Conservation (phyloP, 1,140 invertebrate species). For the Drosophila auraria region DNA sequence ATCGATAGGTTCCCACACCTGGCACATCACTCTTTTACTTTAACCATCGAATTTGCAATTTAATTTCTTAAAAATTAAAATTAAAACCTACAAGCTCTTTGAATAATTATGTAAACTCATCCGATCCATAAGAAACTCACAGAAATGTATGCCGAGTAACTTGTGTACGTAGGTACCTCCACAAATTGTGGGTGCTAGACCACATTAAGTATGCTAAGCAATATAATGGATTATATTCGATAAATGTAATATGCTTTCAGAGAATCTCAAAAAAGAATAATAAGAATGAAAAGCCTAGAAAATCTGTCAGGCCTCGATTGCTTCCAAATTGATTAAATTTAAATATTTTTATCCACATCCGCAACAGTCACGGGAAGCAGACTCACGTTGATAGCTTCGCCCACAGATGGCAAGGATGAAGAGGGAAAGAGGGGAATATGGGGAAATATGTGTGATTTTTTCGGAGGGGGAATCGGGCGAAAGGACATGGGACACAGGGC, state of each 20-base stretch:
- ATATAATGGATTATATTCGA: background rate
- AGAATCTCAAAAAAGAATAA: constrained; percentile 4
- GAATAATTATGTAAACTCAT: background rate
- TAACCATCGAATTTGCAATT: background rate
- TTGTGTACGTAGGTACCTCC: no score
- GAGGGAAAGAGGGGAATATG: background rate
- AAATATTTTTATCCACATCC: constrained; percentile 21
- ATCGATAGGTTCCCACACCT: no score
- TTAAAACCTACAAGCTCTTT: background rate
- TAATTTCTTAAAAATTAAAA: background rate
- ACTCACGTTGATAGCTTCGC: constrained; percentile 3
- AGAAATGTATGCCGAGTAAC: background rate
- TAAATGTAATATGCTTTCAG: background rate
- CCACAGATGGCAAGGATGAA: constrained; percentile 6
- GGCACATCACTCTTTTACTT: no score
- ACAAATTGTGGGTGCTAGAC: background rate
- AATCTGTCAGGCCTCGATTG: constrained; percentile 27
- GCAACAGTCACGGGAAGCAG: background rate
- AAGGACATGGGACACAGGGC: background rate
- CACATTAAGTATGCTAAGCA: constrained; percentile 8
- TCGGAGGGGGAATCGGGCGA: background rate
- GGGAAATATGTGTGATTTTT: constrained; percentile 5
- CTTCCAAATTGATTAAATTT: constrained; percentile 26
- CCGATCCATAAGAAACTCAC: fast-evolving
- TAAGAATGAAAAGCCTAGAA: background rate